Evolutionary conservation across 1,140 invertebrate genomes (phyloP), one percentile per base, ranked within the genome.

Genomic region (Neelides sp.): DNA sequence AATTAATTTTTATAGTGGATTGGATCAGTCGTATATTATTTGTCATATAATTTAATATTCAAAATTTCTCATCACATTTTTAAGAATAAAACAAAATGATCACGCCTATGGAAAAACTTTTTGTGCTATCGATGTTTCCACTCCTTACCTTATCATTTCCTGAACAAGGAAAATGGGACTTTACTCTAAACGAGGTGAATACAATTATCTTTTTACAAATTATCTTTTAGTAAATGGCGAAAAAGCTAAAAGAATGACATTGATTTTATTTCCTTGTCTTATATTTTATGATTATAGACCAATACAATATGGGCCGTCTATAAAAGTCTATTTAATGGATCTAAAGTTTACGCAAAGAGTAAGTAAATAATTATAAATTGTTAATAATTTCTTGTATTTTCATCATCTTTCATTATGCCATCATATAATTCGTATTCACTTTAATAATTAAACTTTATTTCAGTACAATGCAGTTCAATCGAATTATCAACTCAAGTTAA

Each of bases 241-340:
- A 12, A 28, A 30, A 5, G 22, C 4, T 44, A 17, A 5, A 3
- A 34, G 23, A 54, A 36, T 39, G 40, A 44, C 13, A 45, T 44
- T 45, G 22, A 35, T 7, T 46, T 43, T 32, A 12, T 24, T 19
- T 4, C 7, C n/a, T 23, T 20, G 15, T 28, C 20, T 43, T 52
- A 15, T 54, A 23, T 44, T 41, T 42, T 22, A 8, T 37, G 53
- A 19, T 15, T 48, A 57, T 41, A 59, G 54, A 59, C 48, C 20
- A 45, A 57, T 15, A 47, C 52, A 24, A 50, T 49, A 41, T 63
- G 58, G 46, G 61, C 53, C 8, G 50, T 64, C 4, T 59, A 61
- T 37, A 66, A 65, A 47, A 64, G 62, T 48, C 41, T 67, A 7
- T 66, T 64, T 46, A 54, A 47, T 13, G 59, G 59, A 32, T 66